Evolutionary conservation across 2,888 invertebrate genomes (phyloP).

Genomic region (Lasioglossum calceatum): DNA sequence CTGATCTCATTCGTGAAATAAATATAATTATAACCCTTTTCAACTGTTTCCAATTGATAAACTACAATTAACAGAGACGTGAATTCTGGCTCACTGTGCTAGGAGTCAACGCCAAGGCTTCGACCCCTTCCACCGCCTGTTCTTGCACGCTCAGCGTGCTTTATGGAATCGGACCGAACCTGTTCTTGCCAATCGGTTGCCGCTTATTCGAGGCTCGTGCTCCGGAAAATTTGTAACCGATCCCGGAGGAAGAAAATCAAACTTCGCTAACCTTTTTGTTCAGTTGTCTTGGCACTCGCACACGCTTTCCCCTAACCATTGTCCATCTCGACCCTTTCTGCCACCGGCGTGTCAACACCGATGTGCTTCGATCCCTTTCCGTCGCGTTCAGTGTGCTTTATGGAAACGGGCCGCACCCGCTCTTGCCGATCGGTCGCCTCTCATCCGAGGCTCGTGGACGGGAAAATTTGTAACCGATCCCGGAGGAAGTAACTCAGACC

Average conservation of each 20-base stretch:
- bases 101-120: background rate
- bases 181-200: slow-evolving; percentile 26
- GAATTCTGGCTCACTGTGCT: no score
- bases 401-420: slow-evolving; percentile 26
- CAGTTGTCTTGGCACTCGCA: background rate
- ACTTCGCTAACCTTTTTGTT: slow-evolving; percentile 24
- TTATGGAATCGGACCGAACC: slow-evolving; percentile 35
- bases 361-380: background rate
- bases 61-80: no score
- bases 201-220: slow-evolving; percentile 4
- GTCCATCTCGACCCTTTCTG: background rate
- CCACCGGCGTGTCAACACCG: background rate
- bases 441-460: slow-evolving; percentile 3
- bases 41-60: no score
- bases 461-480: slow-evolving; percentile 7
- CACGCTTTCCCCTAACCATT: background rate
- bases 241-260: slow-evolving; percentile 26
- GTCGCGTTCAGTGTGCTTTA: slow-evolving; percentile 29
- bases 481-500: slow-evolving; percentile 20
- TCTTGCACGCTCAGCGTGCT: slow-evolving; percentile 13
- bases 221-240: slow-evolving; percentile 9
- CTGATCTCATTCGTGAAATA: no score
- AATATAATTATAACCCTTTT: no score
- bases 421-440: slow-evolving; percentile 26
- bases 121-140: background rate